phyloP scores from a whole-genome alignment of 2,113 vertebrate genomes.

The Ursus arctos region DNA sequence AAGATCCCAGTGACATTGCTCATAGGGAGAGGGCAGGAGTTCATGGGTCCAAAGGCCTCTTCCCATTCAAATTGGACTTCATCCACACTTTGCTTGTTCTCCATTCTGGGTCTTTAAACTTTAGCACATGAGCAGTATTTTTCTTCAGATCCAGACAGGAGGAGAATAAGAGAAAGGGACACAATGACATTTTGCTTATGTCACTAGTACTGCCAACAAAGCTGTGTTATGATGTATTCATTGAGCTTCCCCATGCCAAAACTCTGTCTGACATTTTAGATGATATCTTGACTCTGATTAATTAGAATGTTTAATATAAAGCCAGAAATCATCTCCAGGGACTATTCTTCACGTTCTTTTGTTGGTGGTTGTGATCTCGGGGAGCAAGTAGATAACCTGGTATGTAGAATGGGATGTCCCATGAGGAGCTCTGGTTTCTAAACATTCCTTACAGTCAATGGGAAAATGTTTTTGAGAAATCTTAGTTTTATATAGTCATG shows the following conservation, averaged over 20 bases:
- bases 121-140: neutral
- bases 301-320: neutral
- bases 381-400: neutral
- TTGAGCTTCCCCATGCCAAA: neutral
- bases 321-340: neutral
- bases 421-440: neutral
- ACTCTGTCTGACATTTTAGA: neutral
- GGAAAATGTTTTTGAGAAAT: neutral
- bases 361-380: neutral
- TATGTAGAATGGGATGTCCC: neutral
- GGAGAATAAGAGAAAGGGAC: neutral
- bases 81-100: neutral
- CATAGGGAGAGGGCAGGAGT: neutral
- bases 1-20: neutral
- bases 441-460: neutral
- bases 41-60: neutral
- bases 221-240: neutral
- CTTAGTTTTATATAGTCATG: neutral
- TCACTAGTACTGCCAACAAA: neutral
- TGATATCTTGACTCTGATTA: neutral
- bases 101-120: neutral
- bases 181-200: neutral
- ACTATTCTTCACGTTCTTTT: neutral
- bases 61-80: neutral
- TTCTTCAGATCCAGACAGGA: neutral